These are phyloP conservation scores for Xiphias gladius DNA, from an alignment of 2,113 vertebrate species.

Conservation along the genomic window DNA sequence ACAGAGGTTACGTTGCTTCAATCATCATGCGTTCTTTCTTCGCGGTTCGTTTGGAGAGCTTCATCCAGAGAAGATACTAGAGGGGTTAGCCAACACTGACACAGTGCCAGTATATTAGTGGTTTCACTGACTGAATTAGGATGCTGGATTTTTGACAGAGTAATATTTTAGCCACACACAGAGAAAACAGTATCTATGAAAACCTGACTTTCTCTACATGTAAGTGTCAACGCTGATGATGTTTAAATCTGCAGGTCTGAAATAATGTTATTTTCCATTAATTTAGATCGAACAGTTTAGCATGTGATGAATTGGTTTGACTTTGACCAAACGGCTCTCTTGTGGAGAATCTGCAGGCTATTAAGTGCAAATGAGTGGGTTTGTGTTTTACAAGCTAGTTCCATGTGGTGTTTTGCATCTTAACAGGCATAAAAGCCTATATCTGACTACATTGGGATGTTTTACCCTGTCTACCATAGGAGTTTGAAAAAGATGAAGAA, in stretches of 20 bases:
- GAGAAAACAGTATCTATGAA: neutral
- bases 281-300: neutral
- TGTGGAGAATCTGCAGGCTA: neutral
- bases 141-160: neutral
- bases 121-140: neutral
- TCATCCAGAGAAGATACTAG: neutral
- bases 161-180: neutral
- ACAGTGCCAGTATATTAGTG: neutral
- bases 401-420: neutral
- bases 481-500: constrained; percentile 85
- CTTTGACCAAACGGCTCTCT: neutral
- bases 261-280: neutral
- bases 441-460: neutral
- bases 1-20: neutral
- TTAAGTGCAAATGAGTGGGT: neutral
- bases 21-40: neutral
- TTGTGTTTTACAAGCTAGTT: neutral
- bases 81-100: neutral
- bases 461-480: constrained; percentile 60
- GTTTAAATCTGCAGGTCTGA: neutral
- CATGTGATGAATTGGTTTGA: neutral
- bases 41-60: neutral
- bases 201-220: neutral
- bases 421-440: neutral
- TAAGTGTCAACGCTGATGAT: neutral